Percentiles rank a stretch among this genome's conserved stretches.
These are phyloP conservation scores for Xanthorhoe spadicearia DNA, from an alignment of 2,888 invertebrate species.

Conservation along the genomic window DNA sequence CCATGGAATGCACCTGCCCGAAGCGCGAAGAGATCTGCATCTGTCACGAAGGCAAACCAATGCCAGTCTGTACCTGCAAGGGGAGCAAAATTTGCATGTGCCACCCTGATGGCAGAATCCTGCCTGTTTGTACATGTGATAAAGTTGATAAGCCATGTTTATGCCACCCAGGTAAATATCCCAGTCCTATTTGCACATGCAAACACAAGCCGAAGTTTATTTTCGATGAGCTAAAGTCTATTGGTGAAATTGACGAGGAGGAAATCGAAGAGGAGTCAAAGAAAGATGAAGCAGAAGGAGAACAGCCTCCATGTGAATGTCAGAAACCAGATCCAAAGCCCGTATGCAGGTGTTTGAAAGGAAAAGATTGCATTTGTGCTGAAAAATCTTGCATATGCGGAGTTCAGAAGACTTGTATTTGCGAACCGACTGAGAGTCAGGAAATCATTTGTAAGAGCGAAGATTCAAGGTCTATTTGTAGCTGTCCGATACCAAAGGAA, in stretches of 20 bases:
- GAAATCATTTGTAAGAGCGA: slow-evolving; percentile 54
- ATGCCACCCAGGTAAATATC: slow-evolving; percentile 62
- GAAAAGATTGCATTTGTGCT: slow-evolving; percentile 62
- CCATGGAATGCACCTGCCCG: slow-evolving; percentile 63
- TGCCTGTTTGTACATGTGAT: slow-evolving; percentile 64
- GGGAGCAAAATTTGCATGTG: slow-evolving; percentile 65
- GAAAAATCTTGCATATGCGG: slow-evolving; percentile 63
- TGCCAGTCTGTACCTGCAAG: slow-evolving; percentile 62
- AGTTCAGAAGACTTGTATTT: slow-evolving; percentile 61
- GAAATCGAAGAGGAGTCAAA: slow-evolving; percentile 32
- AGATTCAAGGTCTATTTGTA: slow-evolving; percentile 61
- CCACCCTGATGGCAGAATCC: slow-evolving; percentile 58
- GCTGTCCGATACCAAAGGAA: slow-evolving; percentile 53
- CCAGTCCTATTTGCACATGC: slow-evolving; percentile 68
- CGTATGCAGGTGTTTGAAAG: slow-evolving; percentile 63
- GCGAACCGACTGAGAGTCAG: slow-evolving; percentile 55
- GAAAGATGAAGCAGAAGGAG: slow-evolving; percentile 32
- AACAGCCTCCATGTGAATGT: slow-evolving; percentile 62
- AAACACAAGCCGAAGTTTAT: slow-evolving; percentile 56
- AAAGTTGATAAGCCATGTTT: slow-evolving; percentile 69
- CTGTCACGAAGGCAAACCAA: slow-evolving; percentile 60
- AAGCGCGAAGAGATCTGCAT: slow-evolving; percentile 63
- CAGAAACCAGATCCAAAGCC: slow-evolving; percentile 59
- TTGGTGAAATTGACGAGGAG: slow-evolving; percentile 41
- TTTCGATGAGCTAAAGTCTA: slow-evolving; percentile 37